Evolutionary conservation across 2,797 vertebrate species (phyloP).

Genomic region (Rhinatrema bivittatum): DNA sequence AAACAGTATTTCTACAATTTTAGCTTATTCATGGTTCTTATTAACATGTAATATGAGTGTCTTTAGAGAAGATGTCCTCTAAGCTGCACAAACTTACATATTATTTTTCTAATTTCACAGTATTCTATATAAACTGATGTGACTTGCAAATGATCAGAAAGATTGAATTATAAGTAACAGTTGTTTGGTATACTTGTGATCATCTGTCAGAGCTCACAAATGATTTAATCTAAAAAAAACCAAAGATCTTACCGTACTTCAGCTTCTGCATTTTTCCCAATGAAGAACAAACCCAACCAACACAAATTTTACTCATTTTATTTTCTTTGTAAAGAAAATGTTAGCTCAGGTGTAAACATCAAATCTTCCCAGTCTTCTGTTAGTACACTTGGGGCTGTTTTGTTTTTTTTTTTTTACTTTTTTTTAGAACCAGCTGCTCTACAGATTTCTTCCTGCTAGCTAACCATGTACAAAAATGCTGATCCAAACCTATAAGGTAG

Average conservation of each 20-base stretch:
- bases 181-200: slow-evolving; percentile 29
- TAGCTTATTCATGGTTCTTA: slow-evolving; percentile 13
- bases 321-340: slow-evolving; percentile 31
- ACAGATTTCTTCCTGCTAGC: slow-evolving; percentile 26
- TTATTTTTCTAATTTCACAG: slow-evolving; percentile 27
- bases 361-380: slow-evolving; percentile 14
- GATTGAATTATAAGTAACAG: slow-evolving; percentile 18
- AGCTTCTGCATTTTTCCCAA: slow-evolving; percentile 19
- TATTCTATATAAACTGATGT: slow-evolving; percentile 25
- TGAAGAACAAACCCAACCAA: slow-evolving; percentile 29
- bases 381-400: slow-evolving; percentile 25
- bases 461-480: slow-evolving; percentile 35
- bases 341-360: slow-evolving; percentile 13
- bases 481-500: slow-evolving; percentile 26
- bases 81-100: slow-evolving; percentile 15
- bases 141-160: slow-evolving; percentile 30
- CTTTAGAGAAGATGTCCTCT: slow-evolving; percentile 31
- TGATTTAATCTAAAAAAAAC: slow-evolving; percentile 15
- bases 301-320: slow-evolving; percentile 25
- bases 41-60: slow-evolving; percentile 30
- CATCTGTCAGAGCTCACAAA: slow-evolving; percentile 13
- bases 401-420: slow-evolving; percentile 26
- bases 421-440: slow-evolving; percentile 25
- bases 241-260: slow-evolving; percentile 21
- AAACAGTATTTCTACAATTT: slow-evolving; percentile 19